These are phyloP conservation scores for Telmatochromis brichardi DNA, from an alignment of 2,113 vertebrate genomes.

Conservation along the genomic window DNA sequence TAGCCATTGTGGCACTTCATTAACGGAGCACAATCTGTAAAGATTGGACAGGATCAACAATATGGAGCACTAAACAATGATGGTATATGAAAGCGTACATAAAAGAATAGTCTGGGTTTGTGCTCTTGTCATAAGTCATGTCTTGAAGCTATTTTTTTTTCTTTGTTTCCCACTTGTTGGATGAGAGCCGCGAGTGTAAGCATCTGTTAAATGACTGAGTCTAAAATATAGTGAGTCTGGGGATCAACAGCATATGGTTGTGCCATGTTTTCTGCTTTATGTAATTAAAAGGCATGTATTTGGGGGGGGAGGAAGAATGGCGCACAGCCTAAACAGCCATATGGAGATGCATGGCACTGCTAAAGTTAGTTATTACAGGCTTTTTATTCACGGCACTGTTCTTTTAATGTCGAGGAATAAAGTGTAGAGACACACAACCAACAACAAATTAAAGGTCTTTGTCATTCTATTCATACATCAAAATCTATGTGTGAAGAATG, in stretches of 20 bases:
- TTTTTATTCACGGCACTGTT: not conserved
- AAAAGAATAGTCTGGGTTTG: not conserved
- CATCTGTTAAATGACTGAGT: constrained; percentile 35
- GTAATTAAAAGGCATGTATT: constrained; percentile 38
- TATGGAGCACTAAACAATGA: not conserved
- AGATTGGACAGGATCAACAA: not conserved
- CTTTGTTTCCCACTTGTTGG: not conserved
- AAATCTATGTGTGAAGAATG: not conserved
- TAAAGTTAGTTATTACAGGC: not conserved
- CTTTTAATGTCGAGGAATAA: not conserved
- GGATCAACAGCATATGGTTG: constrained; percentile 28
- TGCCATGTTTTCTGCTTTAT: constrained; percentile 27
- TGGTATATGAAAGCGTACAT: not conserved
- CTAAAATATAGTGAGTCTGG: constrained; percentile 4
- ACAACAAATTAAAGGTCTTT: not conserved
- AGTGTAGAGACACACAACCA: not conserved
- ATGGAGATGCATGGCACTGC: not conserved
- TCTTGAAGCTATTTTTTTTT: not conserved
- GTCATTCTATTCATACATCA: not conserved
- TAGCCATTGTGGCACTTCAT: not conserved
- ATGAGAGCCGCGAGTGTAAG: not conserved
- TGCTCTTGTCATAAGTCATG: not conserved
- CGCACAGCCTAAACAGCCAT: constrained; percentile 6
- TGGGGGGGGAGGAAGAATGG: not conserved
- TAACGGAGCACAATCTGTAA: not conserved